These are phyloP conservation scores for Pterostichus niger DNA, from an alignment of 2,888 invertebrate genomes.

Conservation along the genomic window DNA sequence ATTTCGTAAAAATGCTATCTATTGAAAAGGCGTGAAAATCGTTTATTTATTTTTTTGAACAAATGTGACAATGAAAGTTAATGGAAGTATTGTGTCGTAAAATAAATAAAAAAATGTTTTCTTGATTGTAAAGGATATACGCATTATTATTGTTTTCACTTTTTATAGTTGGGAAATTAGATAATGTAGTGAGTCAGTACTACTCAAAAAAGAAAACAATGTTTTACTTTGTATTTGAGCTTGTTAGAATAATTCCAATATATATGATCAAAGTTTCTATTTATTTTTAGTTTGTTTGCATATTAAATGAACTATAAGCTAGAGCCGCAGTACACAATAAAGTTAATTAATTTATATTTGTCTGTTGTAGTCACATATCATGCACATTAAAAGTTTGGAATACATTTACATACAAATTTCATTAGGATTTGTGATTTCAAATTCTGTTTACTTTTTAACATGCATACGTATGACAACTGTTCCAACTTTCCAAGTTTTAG, in stretches of 20 bases:
- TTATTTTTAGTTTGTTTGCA: no score
- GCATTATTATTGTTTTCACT: constrained; percentile 38
- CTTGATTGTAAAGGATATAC: constrained; percentile 23
- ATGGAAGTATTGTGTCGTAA: constrained; percentile 29
- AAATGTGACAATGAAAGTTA: constrained; percentile 27
- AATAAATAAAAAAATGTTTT: constrained; percentile 10
- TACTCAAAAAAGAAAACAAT: no score
- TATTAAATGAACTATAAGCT: background rate
- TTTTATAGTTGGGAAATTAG: constrained; percentile 27
- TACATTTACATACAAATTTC: background rate
- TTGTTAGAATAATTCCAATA: background rate
- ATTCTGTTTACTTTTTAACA: background rate
- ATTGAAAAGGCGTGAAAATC: no score
- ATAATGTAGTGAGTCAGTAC: constrained; percentile 12
- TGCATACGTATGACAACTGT: background rate
- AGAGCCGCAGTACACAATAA: no score
- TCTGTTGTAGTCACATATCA: background rate
- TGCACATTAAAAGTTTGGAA: background rate
- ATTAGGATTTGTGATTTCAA: background rate
- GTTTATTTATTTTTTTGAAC: no score
- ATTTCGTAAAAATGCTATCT: no score
- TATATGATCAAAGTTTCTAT: background rate
- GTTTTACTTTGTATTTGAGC: background rate
- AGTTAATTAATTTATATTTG: background rate
- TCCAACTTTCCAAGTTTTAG: background rate